phyloP scores from a whole-genome alignment of 2,113 vertebrate species.

The Danionella cerebrum region DNA sequence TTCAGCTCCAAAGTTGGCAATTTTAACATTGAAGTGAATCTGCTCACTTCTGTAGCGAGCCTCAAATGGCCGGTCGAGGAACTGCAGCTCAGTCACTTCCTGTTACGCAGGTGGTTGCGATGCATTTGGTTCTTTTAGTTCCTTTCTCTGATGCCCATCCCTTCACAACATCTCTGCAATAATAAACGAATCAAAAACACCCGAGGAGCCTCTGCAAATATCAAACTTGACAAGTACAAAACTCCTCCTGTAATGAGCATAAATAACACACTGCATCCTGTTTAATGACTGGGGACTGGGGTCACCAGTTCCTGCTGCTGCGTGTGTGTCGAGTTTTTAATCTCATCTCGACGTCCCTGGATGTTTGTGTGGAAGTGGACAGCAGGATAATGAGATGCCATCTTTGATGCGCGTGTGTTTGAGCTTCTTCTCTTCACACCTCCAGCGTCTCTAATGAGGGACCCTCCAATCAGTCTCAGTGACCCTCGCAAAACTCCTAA shows the following conservation, averaged over 20 bases:
- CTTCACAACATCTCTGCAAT: background rate
- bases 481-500: conserved; percentile 8
- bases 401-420: background rate
- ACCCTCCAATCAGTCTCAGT: background rate
- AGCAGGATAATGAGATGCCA: background rate
- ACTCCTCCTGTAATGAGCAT: background rate
- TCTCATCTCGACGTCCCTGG: conserved; percentile 3
- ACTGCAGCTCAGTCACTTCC: too few relatives aligned
- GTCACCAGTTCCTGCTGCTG: too few relatives aligned
- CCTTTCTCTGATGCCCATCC: too few relatives aligned
- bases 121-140: background rate
- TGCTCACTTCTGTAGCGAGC: too few relatives aligned
- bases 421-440: background rate
- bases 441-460: conserved; percentile 20
- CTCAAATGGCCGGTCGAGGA: too few relatives aligned
- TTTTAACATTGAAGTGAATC: too few relatives aligned
- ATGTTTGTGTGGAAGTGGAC: background rate
- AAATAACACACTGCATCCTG: background rate
- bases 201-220: background rate
- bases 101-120: background rate
- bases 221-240: background rate
- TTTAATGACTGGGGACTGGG: background rate
- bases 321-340: conserved; percentile 13
- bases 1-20: too few relatives aligned
- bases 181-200: background rate